A percentile compares a stretch with the other conserved stretches of the same genome.
Conservation (phyloP, 2,797 vertebrate species). For the Thaleichthys pacificus region DNA sequence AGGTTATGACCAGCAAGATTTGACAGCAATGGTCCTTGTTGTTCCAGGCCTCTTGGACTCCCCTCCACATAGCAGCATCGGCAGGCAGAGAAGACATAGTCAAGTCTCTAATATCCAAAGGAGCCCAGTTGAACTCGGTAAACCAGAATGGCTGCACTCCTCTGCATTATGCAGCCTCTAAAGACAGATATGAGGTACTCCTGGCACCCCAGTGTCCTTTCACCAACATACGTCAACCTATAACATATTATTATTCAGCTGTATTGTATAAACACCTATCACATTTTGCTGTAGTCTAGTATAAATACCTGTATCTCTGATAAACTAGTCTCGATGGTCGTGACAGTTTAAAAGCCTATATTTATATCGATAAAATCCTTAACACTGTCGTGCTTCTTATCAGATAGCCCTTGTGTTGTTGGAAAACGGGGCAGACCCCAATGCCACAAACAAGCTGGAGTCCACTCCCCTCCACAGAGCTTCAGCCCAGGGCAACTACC, state of each 20-base stretch:
- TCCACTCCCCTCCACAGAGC: conserved; percentile 94
- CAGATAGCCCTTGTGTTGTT: conserved; percentile 90
- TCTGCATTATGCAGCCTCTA: conserved; percentile 95
- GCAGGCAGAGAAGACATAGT: conserved; percentile 94
- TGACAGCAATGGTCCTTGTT: not conserved
- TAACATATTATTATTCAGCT: too few relatives aligned
- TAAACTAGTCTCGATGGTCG: not conserved
- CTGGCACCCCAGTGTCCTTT: not conserved
- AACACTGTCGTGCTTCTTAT: conserved; percentile 13
- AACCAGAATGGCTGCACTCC: conserved; percentile 95
- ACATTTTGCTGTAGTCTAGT: not conserved
- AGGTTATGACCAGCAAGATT: not conserved
- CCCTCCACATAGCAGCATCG: conserved; percentile 94
- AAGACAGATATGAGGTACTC: conserved; percentile 91
- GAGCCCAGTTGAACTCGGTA: conserved; percentile 87
- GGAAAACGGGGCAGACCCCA: conserved; percentile 89
- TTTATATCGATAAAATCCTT: too few relatives aligned
- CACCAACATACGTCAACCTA: not conserved
- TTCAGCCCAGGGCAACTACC: conserved; percentile 90
- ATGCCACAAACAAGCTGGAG: conserved; percentile 86
- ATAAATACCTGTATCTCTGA: not conserved
- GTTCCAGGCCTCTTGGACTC: conserved; percentile 87
- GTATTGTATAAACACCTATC: not conserved
- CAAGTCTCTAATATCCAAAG: conserved; percentile 82
- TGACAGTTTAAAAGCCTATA: not conserved